Percentiles rank a stretch among this genome's conserved stretches.
Evolutionary conservation across 2,113 vertebrate genomes (phyloP).

Genomic region (Steatornis caripensis): DNA sequence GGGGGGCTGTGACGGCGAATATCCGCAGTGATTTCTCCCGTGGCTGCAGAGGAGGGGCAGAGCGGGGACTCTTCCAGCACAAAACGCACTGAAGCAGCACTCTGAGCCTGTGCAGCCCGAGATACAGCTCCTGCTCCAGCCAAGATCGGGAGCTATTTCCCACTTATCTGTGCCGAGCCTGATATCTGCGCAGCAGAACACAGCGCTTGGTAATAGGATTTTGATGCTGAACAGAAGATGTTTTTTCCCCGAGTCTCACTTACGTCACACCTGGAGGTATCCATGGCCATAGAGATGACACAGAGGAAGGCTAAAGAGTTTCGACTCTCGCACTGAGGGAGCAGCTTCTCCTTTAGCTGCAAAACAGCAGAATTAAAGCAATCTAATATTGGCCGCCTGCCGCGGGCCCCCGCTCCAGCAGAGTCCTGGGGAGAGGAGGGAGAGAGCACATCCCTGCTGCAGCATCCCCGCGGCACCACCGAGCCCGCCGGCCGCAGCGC

Average conservation of each 20-base stretch:
- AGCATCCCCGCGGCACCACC: background rate
- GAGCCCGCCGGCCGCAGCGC: background rate
- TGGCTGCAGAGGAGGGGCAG: background rate
- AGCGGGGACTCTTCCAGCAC: background rate
- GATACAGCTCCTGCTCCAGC: background rate
- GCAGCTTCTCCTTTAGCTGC: constrained; percentile 14
- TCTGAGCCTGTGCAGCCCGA: background rate
- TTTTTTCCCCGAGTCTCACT: background rate
- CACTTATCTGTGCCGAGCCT: background rate
- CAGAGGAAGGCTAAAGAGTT: constrained; percentile 19
- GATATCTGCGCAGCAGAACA: background rate
- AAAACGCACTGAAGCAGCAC: background rate
- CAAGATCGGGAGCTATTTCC: background rate
- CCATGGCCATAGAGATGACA: background rate
- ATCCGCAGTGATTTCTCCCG: background rate
- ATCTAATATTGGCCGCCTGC: background rate
- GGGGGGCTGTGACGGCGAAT: fast-evolving
- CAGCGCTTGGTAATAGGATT: background rate
- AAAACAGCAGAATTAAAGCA: background rate
- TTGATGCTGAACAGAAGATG: background rate
- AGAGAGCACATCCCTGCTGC: background rate
- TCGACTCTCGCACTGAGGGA: background rate
- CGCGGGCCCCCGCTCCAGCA: background rate
- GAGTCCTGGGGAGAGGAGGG: background rate
- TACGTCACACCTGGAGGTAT: background rate